phyloP scores from a whole-genome alignment of 2,888 invertebrate genomes.

The Dicyrtoma fusca region DNA sequence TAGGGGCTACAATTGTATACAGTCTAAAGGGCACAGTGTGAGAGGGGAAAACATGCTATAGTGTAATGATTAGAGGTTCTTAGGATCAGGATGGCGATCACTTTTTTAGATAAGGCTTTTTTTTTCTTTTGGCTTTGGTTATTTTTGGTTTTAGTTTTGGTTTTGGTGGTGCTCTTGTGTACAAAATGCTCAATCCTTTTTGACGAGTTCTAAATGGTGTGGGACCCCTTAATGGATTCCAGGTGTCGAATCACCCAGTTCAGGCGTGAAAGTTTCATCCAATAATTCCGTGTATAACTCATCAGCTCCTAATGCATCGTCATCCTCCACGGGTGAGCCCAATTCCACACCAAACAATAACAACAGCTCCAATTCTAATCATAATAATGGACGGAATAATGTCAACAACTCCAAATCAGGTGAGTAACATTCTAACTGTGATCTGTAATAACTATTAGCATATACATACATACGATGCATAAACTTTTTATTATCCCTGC shows the following conservation, averaged over 20 bases:
- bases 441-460: too few relatives aligned
- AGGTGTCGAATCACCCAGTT: conserved; percentile 55
- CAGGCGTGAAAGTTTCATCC: conserved; percentile 51
- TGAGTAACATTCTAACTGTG: too few relatives aligned
- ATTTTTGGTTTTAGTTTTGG: neutral
- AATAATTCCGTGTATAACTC: conserved; percentile 43
- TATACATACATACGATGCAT: too few relatives aligned
- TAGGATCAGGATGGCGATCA: neutral
- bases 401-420: conserved; percentile 38
- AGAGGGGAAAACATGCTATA: too few relatives aligned
- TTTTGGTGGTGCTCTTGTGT: too few relatives aligned
- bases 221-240: conserved; percentile 42
- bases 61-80: too few relatives aligned
- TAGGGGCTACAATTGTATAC: too few relatives aligned
- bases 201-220: neutral
- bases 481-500: too few relatives aligned
- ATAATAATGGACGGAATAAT: conserved; percentile 42
- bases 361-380: conserved; percentile 33
- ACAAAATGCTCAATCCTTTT: neutral
- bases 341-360: conserved; percentile 30
- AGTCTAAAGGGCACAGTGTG: too few relatives aligned
- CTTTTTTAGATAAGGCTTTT: too few relatives aligned
- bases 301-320: conserved; percentile 40
- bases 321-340: conserved; percentile 39
- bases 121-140: neutral